Percentiles rank a stretch among this genome's conserved stretches.
Conservation (phyloP, 2,797 vertebrate species). For the Podarcis lilfordi region DNA sequence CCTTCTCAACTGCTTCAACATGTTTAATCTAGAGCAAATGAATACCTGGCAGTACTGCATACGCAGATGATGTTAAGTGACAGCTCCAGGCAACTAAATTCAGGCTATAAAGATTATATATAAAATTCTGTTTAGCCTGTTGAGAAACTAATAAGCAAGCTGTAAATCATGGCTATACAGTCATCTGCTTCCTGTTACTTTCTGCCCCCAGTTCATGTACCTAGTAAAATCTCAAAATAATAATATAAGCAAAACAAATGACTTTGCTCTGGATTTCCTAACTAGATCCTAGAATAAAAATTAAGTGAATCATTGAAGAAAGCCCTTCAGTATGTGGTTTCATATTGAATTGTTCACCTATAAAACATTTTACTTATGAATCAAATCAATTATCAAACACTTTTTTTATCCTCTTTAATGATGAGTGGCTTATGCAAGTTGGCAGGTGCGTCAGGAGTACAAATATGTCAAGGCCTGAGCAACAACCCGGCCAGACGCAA, state of each 20-base stretch:
- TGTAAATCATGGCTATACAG: slow-evolving; percentile 41
- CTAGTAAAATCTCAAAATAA: slow-evolving; percentile 50
- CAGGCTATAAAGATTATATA: slow-evolving; percentile 21
- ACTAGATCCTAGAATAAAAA: slow-evolving; percentile 25
- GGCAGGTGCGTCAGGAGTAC: not conserved
- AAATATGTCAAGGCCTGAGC: not conserved
- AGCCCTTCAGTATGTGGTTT: not conserved
- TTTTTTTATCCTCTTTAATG: not conserved
- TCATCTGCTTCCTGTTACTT: slow-evolving; percentile 35
- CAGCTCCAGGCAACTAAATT: slow-evolving; percentile 48
- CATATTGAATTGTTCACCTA: slow-evolving; percentile 9
- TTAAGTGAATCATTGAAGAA: slow-evolving; percentile 29
- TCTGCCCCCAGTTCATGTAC: slow-evolving; percentile 37
- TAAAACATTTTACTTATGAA: not conserved
- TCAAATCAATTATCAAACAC: not conserved
- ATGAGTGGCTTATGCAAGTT: not conserved
- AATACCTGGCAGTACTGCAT: not conserved
- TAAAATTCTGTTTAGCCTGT: slow-evolving; percentile 37
- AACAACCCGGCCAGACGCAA: not conserved
- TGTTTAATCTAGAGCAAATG: slow-evolving; percentile 31
- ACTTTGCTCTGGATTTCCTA: slow-evolving; percentile 29
- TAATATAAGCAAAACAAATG: slow-evolving; percentile 25
- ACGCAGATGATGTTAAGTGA: slow-evolving; percentile 53
- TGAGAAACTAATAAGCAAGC: slow-evolving; percentile 57
- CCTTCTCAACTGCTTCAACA: slow-evolving; percentile 39